These are phyloP conservation scores for Mactromeris polynyma DNA, from an alignment of 2,888 invertebrate species.

Conservation along the genomic window DNA sequence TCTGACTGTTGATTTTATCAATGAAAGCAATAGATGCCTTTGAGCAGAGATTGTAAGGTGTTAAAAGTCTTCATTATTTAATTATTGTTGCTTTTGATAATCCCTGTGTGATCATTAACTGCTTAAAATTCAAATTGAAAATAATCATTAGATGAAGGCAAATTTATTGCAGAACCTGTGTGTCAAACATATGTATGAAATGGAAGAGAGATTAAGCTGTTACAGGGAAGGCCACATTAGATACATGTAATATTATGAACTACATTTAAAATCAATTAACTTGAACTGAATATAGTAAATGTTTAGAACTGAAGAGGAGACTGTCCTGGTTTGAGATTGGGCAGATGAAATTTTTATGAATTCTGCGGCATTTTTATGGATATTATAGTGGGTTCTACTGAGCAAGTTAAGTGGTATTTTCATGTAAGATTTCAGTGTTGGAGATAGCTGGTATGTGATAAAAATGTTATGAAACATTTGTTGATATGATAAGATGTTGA, in stretches of 20 bases:
- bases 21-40: not conserved
- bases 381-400: not conserved
- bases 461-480: constrained; percentile 40
- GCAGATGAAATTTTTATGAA: constrained; percentile 5
- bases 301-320: not conserved
- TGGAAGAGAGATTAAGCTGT: too few species aligned
- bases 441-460: constrained; percentile 22
- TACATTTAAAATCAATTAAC: too few species aligned
- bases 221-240: too few species aligned
- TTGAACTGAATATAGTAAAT: too few species aligned
- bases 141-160: too few species aligned
- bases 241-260: too few species aligned
- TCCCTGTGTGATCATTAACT: too few species aligned
- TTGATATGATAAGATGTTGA: constrained; percentile 38
- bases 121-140: too few species aligned
- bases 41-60: not conserved
- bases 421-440: constrained; percentile 11
- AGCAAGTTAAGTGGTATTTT: constrained; percentile 20
- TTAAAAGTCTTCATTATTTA: not conserved
- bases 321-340: not conserved
- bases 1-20: not conserved
- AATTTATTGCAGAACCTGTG: too few species aligned
- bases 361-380: not conserved
- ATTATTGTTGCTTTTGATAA: not conserved
- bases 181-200: too few species aligned